Base-by-base conservation (phyloP, 2,113 vertebrate genomes). In the Lynx canadensis region DNA sequence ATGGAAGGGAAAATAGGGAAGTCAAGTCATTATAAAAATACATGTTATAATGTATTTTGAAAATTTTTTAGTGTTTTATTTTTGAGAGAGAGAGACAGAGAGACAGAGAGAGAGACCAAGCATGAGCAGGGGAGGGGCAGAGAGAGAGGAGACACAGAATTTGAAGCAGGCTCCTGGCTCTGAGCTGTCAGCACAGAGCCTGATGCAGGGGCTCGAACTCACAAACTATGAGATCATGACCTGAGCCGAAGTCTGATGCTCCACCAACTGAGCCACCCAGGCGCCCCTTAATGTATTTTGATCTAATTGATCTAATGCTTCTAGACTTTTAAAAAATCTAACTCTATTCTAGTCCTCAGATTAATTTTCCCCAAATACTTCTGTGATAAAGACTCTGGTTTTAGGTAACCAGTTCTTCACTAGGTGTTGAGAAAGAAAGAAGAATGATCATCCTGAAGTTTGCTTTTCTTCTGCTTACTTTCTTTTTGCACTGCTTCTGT, bases 1-100 rank as follows among this genome's bases (percentile, higher is more conserved):
- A 55, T 57, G 82, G 78, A 96, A 94, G 83, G 83, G 73, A 95
- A 96, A 95, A 92, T 60, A 89, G 41, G 41, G 74, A 93, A 96
- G 71, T 71, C 33, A 73, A n/a, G 95, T 25, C 21, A 45, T 45
- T 84, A 45, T 74, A 83, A 94, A 92, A 93, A 90, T 50, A 78
- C 2, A 38, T 1, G 1, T 57, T 89, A 41, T 31, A 65, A 78
- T 73, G 33, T 19, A 76, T 90, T 86, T 95, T 97, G 68, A 92
- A 45, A 45, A 45, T 1, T 9, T 45, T 45, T 45, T 45, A 45
- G 45, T 45, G 45, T 45, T 45, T 45, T 45, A 45, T 45, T 45
- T 45, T 45, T 45, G 45, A 45, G 45, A 45, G 7, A 45, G 45
- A 45, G 41, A 45, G 6, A 41, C 41, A 41, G 5, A 41, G 41